Percentiles rank a stretch among this genome's conserved stretches.
Conservation (phyloP, 2,113 vertebrate genomes). For the Daubentonia madagascariensis region DNA sequence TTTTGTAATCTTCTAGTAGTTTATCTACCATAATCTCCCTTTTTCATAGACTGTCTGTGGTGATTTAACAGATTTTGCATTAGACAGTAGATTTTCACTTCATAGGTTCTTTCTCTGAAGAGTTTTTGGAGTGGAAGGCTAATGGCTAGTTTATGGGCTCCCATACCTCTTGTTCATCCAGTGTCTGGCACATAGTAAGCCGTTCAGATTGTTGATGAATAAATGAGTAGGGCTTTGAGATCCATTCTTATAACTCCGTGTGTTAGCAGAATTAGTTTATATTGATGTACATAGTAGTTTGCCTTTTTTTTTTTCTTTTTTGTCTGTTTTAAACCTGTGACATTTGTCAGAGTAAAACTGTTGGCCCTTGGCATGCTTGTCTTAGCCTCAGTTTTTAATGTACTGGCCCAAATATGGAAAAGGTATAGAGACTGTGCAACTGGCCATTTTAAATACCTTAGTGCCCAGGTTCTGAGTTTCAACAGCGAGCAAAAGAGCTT, state of each 20-base stretch:
- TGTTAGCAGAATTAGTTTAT: not conserved
- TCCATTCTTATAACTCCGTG: not conserved
- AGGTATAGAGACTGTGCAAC: not conserved
- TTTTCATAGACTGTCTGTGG: not conserved
- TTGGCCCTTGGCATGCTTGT: not conserved
- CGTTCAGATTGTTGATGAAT: not conserved
- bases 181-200: not conserved
- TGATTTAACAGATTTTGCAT: not conserved
- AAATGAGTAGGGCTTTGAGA: not conserved
- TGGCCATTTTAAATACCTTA: conserved; percentile 33
- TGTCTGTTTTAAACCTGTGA: not conserved
- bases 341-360: not conserved
- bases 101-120: not conserved
- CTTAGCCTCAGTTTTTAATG: not conserved
- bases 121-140: not conserved
- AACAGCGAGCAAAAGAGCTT: not conserved
- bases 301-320: no score
- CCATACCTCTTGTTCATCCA: not conserved
- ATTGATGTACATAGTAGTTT: not conserved
- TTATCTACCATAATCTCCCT: not conserved
- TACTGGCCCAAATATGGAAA: not conserved
- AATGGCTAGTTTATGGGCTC: not conserved
- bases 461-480: not conserved
- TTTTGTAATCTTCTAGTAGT: conserved; percentile 9
- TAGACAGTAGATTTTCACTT: not conserved